Evolutionary conservation across 2,888 invertebrate genomes (phyloP), one percentile per base, ranked within the genome.

Genomic region (Luperina testacea): DNA sequence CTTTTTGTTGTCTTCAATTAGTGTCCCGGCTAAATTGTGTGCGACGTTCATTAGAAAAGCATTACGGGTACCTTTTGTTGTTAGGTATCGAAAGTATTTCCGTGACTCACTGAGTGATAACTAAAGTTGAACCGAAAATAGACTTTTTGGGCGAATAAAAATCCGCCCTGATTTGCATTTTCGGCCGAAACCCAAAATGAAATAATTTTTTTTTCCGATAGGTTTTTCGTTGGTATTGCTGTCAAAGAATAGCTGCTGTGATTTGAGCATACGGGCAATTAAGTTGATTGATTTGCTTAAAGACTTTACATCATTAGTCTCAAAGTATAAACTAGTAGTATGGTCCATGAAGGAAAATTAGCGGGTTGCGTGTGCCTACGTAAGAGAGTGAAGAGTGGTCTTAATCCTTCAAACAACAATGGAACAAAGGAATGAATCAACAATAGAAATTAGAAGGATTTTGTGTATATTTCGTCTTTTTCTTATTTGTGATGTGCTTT

Each of bases 1-100:
- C 15, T 73, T 81, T 78, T 72, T 80, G 67, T 24, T 32, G 24
- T 0, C 38, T 67, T 24, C 42, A 78, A 84, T 85, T 85, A 81
- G 82, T 69, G 64, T 57, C 20, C 11, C 20, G 11, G 13, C 51
- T 11, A 4, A 72, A 84, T 73, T n/a, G 65, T 38, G 51, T 63
- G 57, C 27, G 38, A 61, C 42, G 57, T 71, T 81, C 20, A 78
- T 82, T 84, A 70, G 51, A 20, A 59, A 51, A 20, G 11, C 51
- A 32, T 80, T 73, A 61, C 3, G 11, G 15, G 42, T 20, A 7
- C 20, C 32, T 78, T 45, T 67, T 9, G 6, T 59, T 45, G 63
- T 38, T 57, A 32, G 15, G 7, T 61, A 24, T 7, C 2, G 53
- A 20, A 42, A 32, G 7, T 42, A 57, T 42, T 75, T 53, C 9